Evolutionary conservation across 2,797 vertebrate genomes (phyloP).

Genomic region (Falco rusticolus): DNA sequence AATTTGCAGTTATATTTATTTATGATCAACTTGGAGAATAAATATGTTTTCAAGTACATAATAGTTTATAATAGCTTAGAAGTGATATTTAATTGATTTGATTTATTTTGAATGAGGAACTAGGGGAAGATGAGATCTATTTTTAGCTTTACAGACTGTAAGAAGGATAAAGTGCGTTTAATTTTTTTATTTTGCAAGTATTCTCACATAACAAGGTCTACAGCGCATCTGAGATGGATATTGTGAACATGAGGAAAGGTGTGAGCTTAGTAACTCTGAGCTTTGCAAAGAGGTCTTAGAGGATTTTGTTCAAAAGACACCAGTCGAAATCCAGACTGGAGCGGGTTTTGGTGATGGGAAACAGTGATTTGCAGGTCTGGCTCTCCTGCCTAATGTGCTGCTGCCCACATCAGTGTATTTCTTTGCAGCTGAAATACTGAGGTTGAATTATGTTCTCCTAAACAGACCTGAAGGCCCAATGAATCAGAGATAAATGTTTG

Average conservation of each 20-base stretch:
- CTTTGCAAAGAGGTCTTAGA: background rate
- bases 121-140: constrained; percentile 48
- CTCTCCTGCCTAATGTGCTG: background rate
- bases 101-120: constrained; percentile 49
- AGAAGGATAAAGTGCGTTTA: constrained; percentile 41
- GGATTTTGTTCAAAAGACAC: background rate
- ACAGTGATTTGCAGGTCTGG: constrained; percentile 1
- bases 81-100: constrained; percentile 61
- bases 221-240: background rate
- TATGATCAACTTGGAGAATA: constrained; percentile 65
- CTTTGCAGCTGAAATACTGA: background rate
- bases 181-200: constrained; percentile 58
- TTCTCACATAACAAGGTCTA: constrained; percentile 5
- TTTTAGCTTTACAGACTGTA: constrained; percentile 61
- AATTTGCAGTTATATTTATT: constrained; percentile 70
- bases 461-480: constrained; percentile 45
- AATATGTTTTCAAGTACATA: constrained; percentile 54
- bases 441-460: constrained; percentile 38
- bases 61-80: constrained; percentile 4
- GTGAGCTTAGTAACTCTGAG: background rate
- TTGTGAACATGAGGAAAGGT: background rate
- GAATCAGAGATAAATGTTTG: constrained; percentile 39
- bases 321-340: background rate
- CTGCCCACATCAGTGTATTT: constrained; percentile 4
- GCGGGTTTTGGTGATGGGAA: background rate